Conservation (phyloP, 2,113 vertebrate genomes). For the Toxotes jaculatrix region DNA sequence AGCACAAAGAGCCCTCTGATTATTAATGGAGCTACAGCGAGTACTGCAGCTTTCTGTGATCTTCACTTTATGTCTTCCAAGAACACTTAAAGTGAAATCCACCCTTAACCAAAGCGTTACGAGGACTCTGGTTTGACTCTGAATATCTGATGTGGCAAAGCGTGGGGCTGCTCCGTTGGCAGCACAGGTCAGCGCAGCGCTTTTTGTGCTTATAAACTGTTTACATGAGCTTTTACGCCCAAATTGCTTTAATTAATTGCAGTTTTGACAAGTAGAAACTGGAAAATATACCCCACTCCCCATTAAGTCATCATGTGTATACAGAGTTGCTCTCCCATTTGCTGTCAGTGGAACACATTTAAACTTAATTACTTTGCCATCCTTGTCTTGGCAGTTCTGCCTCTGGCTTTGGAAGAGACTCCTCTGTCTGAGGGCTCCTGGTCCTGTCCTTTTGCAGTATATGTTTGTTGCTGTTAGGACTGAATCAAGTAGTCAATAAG, state of each 20-base stretch:
- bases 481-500: background rate
- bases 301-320: slow-evolving; percentile 42
- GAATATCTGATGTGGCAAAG: slow-evolving; percentile 41
- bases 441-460: background rate
- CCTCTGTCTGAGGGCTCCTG: slow-evolving; percentile 1
- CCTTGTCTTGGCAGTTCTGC: slow-evolving; percentile 39
- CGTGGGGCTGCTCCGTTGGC: slow-evolving; percentile 11
- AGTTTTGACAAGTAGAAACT: slow-evolving; percentile 35
- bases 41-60: slow-evolving; percentile 35
- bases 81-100: slow-evolving; percentile 23
- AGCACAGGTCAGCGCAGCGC: slow-evolving; percentile 5
- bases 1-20: slow-evolving; percentile 50
- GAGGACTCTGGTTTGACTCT: slow-evolving; percentile 6
- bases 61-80: slow-evolving; percentile 60
- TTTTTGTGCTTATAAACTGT: slow-evolving; percentile 36
- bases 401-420: slow-evolving; percentile 30
- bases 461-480: background rate
- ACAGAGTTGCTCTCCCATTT: slow-evolving; percentile 19
- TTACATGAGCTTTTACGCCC: slow-evolving; percentile 42
- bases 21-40: slow-evolving; percentile 72
- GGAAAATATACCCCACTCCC: slow-evolving; percentile 35
- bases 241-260: slow-evolving; percentile 44
- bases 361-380: slow-evolving; percentile 44
- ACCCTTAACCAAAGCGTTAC: slow-evolving; percentile 2
- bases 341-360: slow-evolving; percentile 45